Base-by-base conservation (phyloP, 2,797 vertebrate species). In the Falco rusticolus region DNA sequence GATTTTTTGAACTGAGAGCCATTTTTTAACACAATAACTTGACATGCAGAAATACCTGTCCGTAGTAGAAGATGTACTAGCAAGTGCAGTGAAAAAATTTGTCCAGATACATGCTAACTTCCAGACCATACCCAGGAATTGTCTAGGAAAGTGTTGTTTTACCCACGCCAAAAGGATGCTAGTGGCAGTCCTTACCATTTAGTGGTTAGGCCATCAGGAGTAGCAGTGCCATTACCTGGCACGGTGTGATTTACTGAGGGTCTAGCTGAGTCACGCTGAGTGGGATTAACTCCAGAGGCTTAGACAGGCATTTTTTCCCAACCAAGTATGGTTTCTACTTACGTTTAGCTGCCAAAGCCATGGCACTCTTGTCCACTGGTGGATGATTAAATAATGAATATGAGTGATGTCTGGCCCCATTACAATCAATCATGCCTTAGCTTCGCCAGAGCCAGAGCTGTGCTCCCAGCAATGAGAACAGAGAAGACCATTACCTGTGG, bases 211-310 rank as follows among this genome's bases (percentile, higher is more conserved):
- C 61, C n/a, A 16, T 34, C 48, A 66, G 50, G 33, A 43, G 11
- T 21, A 54, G 33, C 28, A 31, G 6, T 11, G n/a, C 22, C 0
- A 0, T 41, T 87, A 19, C 28, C 31, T 54, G 51, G 26, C 76
- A 10, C 18, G 0, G 7, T 21, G 26, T 70, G 45, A 48, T 76
- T 70, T 60, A 22, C 60, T 56, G 28, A 17, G 50, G 53, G 13
- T 72, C 59, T 64, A 29, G 25, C 13, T 86, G 64, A 78, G 51
- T 80, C 86, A 64, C 64, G 10, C 39, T 15, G 17, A 53, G n/a
- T 53, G 64, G 34, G 51, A 59, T 72, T 74, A 54, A 25, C 41
- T 79, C 39, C 56, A 82, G 47, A 89, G 50, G 9, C 57, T 71
- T 7, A 77, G 56, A 29, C 9, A 18, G 54, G 20, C 16, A 60